Percentiles rank a stretch among this genome's conserved stretches.
Conservation (phyloP, 2,797 vertebrate genomes). For the Cheirogaleus major region DNA sequence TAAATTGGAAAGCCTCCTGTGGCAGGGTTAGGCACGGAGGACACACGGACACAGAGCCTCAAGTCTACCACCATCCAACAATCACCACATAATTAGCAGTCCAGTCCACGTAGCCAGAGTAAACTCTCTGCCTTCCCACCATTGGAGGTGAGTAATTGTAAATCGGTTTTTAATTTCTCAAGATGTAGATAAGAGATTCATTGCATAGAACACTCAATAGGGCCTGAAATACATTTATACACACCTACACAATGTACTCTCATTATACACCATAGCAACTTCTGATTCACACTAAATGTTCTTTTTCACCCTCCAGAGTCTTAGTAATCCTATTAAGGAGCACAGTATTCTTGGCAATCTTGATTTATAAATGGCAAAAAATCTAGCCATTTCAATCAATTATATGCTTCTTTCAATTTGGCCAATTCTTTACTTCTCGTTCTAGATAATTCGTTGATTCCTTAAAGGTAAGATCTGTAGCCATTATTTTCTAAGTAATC, state of each 20-base stretch:
- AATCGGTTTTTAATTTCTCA: constrained; percentile 35
- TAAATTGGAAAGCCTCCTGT: background rate
- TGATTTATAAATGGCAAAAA: constrained; percentile 61
- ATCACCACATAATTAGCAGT: background rate
- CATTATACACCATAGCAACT: constrained; percentile 31
- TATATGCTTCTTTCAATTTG: constrained; percentile 72
- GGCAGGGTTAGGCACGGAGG: background rate
- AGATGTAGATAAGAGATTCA: background rate
- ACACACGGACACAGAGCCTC: background rate
- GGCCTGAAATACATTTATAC: background rate
- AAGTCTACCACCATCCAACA: background rate
- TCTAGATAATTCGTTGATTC: constrained; percentile 75
- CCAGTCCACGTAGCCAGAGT: background rate
- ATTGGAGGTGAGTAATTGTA: background rate
- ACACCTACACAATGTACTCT: background rate
- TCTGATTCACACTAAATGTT: constrained; percentile 36
- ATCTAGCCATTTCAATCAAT: constrained; percentile 72
- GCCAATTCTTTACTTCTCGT: constrained; percentile 67
- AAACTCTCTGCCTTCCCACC: background rate
- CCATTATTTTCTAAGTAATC: constrained; percentile 77
- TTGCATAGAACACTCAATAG: constrained; percentile 25
- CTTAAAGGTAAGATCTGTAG: constrained; percentile 70
- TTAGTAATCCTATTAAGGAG: constrained; percentile 10
- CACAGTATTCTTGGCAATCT: constrained; percentile 25
- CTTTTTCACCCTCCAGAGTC: constrained; percentile 56